Conservation (phyloP, 1,140 invertebrate genomes). For the Drosophila novamexicana region DNA sequence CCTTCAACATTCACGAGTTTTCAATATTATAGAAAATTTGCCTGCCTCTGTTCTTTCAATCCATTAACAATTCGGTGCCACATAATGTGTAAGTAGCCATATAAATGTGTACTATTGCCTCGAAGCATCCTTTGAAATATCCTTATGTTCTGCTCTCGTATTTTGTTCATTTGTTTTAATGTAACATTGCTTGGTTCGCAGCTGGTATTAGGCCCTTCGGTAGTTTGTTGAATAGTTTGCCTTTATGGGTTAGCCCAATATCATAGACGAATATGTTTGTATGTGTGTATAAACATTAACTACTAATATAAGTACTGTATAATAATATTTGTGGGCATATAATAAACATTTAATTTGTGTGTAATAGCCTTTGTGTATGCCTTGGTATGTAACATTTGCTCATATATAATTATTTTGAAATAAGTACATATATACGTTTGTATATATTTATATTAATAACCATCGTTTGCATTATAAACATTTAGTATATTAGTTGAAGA, state of each 20-base stretch:
- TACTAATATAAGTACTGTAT: conserved; percentile 66
- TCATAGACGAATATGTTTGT: conserved; percentile 5
- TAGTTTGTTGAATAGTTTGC: conserved; percentile 9
- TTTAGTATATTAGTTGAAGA: conserved; percentile 49
- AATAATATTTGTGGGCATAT: conserved; percentile 58
- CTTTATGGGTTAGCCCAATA: conserved; percentile 39
- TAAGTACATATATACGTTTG: conserved; percentile 25
- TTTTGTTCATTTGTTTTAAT: conserved; percentile 26
- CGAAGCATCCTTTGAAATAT: not conserved
- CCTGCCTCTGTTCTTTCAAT: not conserved
- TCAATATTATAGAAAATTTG: not conserved
- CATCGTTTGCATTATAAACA: conserved; percentile 58
- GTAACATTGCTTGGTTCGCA: conserved; percentile 43
- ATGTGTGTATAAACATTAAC: conserved; percentile 61
- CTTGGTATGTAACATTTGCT: conserved; percentile 72
- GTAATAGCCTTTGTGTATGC: conserved; percentile 50
- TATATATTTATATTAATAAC: conserved; percentile 57
- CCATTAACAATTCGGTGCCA: not conserved
- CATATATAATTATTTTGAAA: conserved; percentile 35
- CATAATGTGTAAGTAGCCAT: not conserved
- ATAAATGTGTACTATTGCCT: not conserved
- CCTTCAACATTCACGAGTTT: conserved; percentile 21
- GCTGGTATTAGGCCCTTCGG: not conserved
- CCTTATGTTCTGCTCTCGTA: not conserved
- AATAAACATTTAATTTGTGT: conserved; percentile 79